A percentile compares a stretch with the other conserved stretches of the same genome.
phyloP scores from a whole-genome alignment of 2,888 invertebrate genomes.

The Amphipoea oculea region DNA sequence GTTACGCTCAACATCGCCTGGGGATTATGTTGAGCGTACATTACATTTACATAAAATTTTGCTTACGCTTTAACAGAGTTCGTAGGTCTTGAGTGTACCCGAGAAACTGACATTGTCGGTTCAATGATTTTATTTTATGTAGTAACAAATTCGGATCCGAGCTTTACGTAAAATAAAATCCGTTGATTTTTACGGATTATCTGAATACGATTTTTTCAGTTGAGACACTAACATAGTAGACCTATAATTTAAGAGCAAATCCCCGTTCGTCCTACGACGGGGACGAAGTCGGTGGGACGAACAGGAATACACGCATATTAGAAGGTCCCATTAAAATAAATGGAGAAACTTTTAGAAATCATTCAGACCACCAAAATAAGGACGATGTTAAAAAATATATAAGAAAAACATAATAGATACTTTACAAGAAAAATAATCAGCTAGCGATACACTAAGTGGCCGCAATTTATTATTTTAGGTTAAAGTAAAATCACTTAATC shows the following conservation, averaged over 20 bases:
- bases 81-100: not conserved
- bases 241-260: not conserved
- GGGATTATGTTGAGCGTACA: slow-evolving; percentile 19
- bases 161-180: not conserved
- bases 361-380: no score
- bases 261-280: no score
- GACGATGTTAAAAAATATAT: no score
- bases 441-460: no score
- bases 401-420: no score
- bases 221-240: not conserved
- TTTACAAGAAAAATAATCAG: no score
- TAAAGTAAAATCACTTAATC: no score
- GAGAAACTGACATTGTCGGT: not conserved
- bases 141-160: not conserved
- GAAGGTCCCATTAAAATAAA: no score
- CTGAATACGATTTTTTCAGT: not conserved
- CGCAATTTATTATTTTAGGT: no score
- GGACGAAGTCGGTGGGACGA: no score
- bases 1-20: not conserved
- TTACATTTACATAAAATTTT: slow-evolving; percentile 20
- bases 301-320: no score
- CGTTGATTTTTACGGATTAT: not conserved
- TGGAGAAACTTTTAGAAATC: no score
- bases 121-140: slow-evolving; percentile 12
- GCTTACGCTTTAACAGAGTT: not conserved